Evolutionary conservation across 1,140 invertebrate species (phyloP).

Genomic region (Heliconius nattereri): DNA sequence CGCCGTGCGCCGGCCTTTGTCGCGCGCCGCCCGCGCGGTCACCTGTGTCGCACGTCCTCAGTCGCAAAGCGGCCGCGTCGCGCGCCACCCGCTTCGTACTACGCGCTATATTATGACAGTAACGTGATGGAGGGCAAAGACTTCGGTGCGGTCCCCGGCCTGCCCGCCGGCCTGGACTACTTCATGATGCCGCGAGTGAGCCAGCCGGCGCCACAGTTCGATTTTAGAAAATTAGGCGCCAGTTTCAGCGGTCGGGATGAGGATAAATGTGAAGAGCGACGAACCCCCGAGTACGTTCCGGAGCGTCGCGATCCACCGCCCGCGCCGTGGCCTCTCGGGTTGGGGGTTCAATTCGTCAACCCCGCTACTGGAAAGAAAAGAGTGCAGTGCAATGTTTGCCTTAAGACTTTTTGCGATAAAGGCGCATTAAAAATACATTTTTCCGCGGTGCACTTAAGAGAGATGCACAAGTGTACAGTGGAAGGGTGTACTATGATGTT

Average conservation of each 20-base stretch:
- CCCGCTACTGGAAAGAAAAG: constrained; percentile 96
- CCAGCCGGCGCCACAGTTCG: constrained; percentile 75
- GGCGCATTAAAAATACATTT: constrained; percentile 99
- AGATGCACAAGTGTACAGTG: constrained; percentile 90
- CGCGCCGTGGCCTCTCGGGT: constrained; percentile 87
- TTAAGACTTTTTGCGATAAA: constrained; percentile 99
- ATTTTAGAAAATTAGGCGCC: constrained; percentile 80
- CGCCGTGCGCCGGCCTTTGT: constrained; percentile 62
- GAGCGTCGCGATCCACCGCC: constrained; percentile 70
- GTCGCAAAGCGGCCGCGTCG: constrained; percentile 78
- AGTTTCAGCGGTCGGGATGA: constrained; percentile 76
- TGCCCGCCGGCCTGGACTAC: constrained; percentile 77
- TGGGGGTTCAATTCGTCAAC: constrained; percentile 94
- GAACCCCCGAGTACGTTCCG: constrained; percentile 63
- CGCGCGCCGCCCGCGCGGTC: constrained; percentile 75
- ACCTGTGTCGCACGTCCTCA: constrained; percentile 80
- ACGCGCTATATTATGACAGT: constrained; percentile 66
- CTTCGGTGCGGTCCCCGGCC: constrained; percentile 69
- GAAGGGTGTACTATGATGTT: constrained; percentile 92
- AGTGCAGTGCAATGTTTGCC: constrained; percentile 98
- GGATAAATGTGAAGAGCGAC: constrained; percentile 66
- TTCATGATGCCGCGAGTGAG: constrained; percentile 77
- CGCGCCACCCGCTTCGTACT: constrained; percentile 70
- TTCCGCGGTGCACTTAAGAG: constrained; percentile 93
- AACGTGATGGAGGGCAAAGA: constrained; percentile 77